Evolutionary conservation across 2,888 invertebrate species (phyloP).

Genomic region (Polymixis lichenea): DNA sequence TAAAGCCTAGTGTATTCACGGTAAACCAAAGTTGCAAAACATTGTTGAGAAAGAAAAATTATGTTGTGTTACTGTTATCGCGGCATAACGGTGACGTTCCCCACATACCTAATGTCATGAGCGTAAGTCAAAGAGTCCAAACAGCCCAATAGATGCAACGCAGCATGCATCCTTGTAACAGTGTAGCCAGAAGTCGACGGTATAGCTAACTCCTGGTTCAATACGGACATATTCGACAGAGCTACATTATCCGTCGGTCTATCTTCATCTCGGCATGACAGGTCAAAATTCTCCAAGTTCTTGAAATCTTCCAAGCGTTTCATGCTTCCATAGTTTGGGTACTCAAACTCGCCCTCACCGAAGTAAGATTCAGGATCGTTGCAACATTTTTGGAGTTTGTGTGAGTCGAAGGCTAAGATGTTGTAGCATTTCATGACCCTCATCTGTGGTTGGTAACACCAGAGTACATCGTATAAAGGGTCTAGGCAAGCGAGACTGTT

Average conservation of each 20-base stretch:
- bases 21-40: not conserved
- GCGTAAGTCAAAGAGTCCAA: slow-evolving; percentile 96
- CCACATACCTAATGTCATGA: slow-evolving; percentile 92
- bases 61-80: not conserved
- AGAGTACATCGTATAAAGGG: slow-evolving; percentile 97
- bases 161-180: slow-evolving; percentile 96
- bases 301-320: slow-evolving; percentile 85
- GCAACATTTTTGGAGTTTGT: slow-evolving; percentile 84
- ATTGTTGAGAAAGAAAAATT: not conserved
- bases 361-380: slow-evolving; percentile 75
- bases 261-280: slow-evolving; percentile 77
- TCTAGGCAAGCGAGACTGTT: slow-evolving; percentile 96
- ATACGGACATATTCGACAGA: slow-evolving; percentile 90
- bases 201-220: slow-evolving; percentile 95
- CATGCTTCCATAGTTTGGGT: slow-evolving; percentile 85
- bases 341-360: slow-evolving; percentile 78
- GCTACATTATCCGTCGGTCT: slow-evolving; percentile 77
- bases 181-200: slow-evolving; percentile 93
- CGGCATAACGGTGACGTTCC: not conserved
- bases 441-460: slow-evolving; percentile 95
- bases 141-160: slow-evolving; percentile 96
- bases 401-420: slow-evolving; percentile 94
- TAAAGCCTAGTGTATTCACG: not conserved
- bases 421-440: slow-evolving; percentile 94
- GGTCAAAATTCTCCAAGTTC: slow-evolving; percentile 81